Conservation (phyloP, 2,888 invertebrate species). For the Melanotus villosus region DNA sequence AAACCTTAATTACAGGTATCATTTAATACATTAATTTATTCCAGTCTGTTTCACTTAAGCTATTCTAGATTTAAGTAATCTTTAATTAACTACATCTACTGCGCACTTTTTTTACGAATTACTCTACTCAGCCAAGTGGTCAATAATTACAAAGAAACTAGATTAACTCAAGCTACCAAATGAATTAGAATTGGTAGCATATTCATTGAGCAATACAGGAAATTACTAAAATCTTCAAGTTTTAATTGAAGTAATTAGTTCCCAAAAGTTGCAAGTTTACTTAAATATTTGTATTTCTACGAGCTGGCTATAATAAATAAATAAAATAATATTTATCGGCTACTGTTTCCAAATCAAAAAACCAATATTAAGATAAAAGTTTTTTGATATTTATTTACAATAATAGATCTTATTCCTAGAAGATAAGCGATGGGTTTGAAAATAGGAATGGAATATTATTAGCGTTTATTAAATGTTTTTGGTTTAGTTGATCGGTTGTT, state of each 20-base stretch:
- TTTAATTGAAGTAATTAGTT: background rate
- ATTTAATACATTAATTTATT: background rate
- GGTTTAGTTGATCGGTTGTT: too few relatives aligned
- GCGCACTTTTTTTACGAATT: background rate
- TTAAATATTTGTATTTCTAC: too few relatives aligned
- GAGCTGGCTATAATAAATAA: background rate
- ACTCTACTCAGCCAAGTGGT: background rate
- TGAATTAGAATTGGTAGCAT: constrained; percentile 22
- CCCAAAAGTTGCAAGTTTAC: too few relatives aligned
- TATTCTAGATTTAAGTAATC: background rate
- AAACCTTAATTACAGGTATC: background rate
- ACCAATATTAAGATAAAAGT: too few relatives aligned
- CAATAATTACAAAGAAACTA: constrained; percentile 41
- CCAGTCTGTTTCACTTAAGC: constrained; percentile 10
- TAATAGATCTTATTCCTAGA: too few relatives aligned
- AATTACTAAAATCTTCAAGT: background rate
- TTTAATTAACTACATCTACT: too few relatives aligned
- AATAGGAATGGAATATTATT: too few relatives aligned
- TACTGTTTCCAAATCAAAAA: too few relatives aligned
- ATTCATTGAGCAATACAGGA: constrained; percentile 43
- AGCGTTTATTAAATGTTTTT: too few relatives aligned
- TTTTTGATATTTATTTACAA: too few relatives aligned
- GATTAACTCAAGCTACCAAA: constrained; percentile 49
- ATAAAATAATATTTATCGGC: background rate
- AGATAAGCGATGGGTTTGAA: too few relatives aligned